phyloP scores from a whole-genome alignment of 2,888 invertebrate species.

The Acanthosepion esculentum region DNA sequence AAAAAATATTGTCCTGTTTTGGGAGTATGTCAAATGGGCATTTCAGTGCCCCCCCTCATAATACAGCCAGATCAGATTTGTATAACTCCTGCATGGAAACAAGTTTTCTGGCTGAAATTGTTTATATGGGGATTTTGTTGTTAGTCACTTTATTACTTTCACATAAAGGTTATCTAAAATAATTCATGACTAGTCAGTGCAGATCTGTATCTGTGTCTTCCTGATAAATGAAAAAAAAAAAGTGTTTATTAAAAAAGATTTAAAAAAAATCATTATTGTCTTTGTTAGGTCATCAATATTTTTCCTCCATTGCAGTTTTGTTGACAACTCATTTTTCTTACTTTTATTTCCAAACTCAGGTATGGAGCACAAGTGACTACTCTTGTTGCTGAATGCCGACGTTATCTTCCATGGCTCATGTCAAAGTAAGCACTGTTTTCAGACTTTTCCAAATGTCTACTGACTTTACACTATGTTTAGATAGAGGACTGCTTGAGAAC shows the following conservation, averaged over 20 bases:
- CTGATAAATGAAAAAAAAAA: too few species aligned
- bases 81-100: background rate
- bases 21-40: too few species aligned
- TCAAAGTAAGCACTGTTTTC: slow-evolving; percentile 77
- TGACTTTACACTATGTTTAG: too few species aligned
- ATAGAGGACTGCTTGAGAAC: too few species aligned
- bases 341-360: slow-evolving; percentile 60
- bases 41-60: too few species aligned
- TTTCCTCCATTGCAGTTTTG: background rate
- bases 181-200: background rate
- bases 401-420: slow-evolving; percentile 87
- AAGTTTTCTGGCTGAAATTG: background rate
- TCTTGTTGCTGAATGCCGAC: slow-evolving; percentile 83
- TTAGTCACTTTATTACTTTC: background rate
- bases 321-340: background rate
- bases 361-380: slow-evolving; percentile 89
- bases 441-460: background rate
- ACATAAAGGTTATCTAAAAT: background rate
- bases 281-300: too few species aligned
- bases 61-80: background rate
- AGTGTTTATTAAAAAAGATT: too few species aligned
- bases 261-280: too few species aligned
- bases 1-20: too few species aligned
- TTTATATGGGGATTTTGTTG: background rate
- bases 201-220: background rate